These are phyloP conservation scores for Plagodis pulveraria DNA, from an alignment of 2,888 invertebrate genomes.

Conservation along the genomic window DNA sequence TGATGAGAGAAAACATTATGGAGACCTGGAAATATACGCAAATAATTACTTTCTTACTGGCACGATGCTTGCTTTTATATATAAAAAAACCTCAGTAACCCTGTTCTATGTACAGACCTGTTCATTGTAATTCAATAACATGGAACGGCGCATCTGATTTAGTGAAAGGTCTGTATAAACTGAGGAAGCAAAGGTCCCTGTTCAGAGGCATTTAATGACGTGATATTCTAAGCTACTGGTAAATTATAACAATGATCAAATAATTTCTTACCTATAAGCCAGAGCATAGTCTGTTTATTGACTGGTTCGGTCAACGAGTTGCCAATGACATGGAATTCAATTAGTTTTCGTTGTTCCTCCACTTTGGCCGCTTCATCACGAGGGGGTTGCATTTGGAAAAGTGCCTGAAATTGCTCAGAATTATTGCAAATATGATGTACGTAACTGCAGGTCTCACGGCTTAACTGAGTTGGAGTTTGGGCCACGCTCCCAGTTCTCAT, in stretches of 20 bases:
- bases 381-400: conserved; percentile 93
- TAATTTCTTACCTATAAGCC: conserved; percentile 88
- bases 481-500: too few relatives aligned
- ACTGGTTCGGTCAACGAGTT: conserved; percentile 95
- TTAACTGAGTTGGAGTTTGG: too few relatives aligned
- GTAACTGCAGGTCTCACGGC: too few relatives aligned
- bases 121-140: too few relatives aligned
- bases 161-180: too few relatives aligned
- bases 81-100: too few relatives aligned
- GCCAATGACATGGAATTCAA: conserved; percentile 97
- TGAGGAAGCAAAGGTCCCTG: too few relatives aligned
- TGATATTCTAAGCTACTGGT: too few relatives aligned
- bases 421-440: neutral
- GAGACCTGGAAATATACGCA: conserved; percentile 81
- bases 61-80: too few relatives aligned
- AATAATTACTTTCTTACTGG: neutral
- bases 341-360: conserved; percentile 94
- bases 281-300: conserved; percentile 95
- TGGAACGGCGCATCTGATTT: too few relatives aligned
- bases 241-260: neutral
- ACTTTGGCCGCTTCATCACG: conserved; percentile 96
- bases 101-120: too few relatives aligned
- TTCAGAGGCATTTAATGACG: too few relatives aligned
- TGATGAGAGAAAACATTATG: conserved; percentile 98
- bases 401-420: conserved; percentile 68